Conservation (phyloP, 2,888 invertebrate genomes). For the Caenorhabditis afra region DNA sequence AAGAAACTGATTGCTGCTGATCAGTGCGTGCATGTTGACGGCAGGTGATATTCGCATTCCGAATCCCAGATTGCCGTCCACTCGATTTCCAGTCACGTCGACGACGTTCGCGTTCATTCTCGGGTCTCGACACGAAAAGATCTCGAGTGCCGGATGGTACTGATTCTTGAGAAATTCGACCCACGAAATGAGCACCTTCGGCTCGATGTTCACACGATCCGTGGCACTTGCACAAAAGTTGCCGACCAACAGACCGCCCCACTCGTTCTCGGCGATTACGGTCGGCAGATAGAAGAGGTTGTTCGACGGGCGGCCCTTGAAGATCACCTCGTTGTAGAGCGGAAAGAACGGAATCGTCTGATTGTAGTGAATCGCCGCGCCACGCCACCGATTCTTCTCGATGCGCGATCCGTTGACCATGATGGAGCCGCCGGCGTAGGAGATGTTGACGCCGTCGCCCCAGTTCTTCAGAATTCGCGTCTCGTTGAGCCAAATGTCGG, state of each 20-base stretch:
- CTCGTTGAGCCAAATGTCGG: conserved; percentile 93
- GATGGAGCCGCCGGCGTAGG: conserved; percentile 93
- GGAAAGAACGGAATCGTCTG: conserved; percentile 89
- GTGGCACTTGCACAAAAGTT: conserved; percentile 86
- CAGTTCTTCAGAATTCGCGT: conserved; percentile 91
- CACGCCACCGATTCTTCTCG: conserved; percentile 90
- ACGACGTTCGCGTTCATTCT: conserved; percentile 57
- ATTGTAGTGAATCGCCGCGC: conserved; percentile 92
- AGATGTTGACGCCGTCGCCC: conserved; percentile 95
- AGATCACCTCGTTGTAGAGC: conserved; percentile 89
- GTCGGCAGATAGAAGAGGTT: conserved; percentile 82
- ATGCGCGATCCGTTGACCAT: conserved; percentile 92
- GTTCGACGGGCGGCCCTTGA: conserved; percentile 79
- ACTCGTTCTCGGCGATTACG: conserved; percentile 90
- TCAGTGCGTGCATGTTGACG: conserved; percentile 75
- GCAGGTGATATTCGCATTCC: conserved; percentile 79
- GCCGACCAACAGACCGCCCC: conserved; percentile 91
- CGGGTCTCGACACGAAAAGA: conserved; percentile 77
- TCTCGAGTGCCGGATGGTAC: conserved; percentile 80
- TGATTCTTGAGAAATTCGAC: conserved; percentile 77
- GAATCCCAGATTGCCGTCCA: conserved; percentile 71
- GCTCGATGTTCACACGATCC: conserved; percentile 56
- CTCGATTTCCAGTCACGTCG: conserved; percentile 73
- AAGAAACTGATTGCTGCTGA: conserved; percentile 78
- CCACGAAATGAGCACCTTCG: conserved; percentile 77